Evolutionary conservation across 2,113 vertebrate genomes (phyloP).

Genomic region (Mirounga angustirostris): DNA sequence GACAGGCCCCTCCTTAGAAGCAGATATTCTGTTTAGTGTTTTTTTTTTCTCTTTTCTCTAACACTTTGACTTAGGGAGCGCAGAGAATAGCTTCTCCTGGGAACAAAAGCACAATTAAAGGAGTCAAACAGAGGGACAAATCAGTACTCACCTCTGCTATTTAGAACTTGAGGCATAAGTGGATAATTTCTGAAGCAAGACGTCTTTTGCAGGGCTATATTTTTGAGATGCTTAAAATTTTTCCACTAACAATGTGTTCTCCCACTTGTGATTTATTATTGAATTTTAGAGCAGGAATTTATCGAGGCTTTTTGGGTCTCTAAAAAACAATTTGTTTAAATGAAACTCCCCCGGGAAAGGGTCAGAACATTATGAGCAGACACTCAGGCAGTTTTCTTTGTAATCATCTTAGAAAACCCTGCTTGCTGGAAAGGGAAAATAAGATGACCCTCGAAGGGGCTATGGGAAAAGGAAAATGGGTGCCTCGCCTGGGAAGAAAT

Average conservation of each 20-base stretch:
- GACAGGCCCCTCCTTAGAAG: background rate
- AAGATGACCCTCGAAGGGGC: background rate
- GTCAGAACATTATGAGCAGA: slow-evolving; percentile 22
- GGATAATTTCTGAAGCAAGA: background rate
- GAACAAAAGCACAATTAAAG: background rate
- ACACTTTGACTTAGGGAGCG: background rate
- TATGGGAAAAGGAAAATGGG: background rate
- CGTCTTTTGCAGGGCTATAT: background rate
- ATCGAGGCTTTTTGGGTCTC: background rate
- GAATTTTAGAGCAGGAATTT: slow-evolving; percentile 40
- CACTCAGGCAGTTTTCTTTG: background rate
- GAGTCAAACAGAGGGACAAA: background rate
- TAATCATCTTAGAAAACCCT: slow-evolving; percentile 27
- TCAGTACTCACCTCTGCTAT: background rate
- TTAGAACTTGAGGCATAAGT: background rate
- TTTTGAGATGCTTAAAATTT: slow-evolving; percentile 44
- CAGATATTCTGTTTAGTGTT: background rate
- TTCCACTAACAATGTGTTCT: slow-evolving; percentile 6
- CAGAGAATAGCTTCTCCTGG: background rate
- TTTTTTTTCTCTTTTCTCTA: background rate
- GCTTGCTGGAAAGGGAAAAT: background rate
- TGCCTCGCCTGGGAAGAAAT: background rate
- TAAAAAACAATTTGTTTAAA: slow-evolving; percentile 54
- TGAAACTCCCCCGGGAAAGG: slow-evolving; percentile 21
- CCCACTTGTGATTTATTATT: slow-evolving; percentile 6